A percentile compares a stretch with the other conserved stretches of the same genome.
Evolutionary conservation across 1,140 invertebrate species (phyloP).

Genomic region (Cheumatopsyche charites): DNA sequence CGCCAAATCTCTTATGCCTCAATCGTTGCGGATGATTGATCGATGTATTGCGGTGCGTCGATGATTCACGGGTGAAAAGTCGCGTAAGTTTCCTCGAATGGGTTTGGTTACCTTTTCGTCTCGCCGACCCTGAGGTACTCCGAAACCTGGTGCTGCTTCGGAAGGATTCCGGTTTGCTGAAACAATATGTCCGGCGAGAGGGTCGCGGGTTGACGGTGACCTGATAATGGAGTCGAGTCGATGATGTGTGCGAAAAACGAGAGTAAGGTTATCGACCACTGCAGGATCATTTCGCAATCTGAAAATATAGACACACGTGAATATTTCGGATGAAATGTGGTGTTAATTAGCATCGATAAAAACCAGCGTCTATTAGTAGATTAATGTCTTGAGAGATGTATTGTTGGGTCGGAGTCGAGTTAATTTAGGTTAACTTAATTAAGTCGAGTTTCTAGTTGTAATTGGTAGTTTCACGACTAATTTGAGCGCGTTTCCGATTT

Average conservation of each 20-base stretch:
- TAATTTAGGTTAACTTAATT: neutral
- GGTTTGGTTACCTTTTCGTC: slow-evolving; percentile 49
- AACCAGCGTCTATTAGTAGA: neutral
- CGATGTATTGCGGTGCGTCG: neutral
- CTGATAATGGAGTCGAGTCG: neutral
- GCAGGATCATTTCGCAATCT: slow-evolving; percentile 42
- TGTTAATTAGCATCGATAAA: slow-evolving; percentile 2
- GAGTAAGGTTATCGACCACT: slow-evolving; percentile 32
- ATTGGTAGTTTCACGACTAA: too few species aligned
- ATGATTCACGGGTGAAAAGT: too few species aligned
- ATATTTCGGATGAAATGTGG: neutral
- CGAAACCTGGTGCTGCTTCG: slow-evolving; percentile 51
- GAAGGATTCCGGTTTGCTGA: slow-evolving; percentile 45
- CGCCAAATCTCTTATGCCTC: neutral
- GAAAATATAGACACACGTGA: neutral
- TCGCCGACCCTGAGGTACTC: slow-evolving; percentile 49
- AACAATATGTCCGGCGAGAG: slow-evolving; percentile 34
- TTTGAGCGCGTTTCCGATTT: too few species aligned
- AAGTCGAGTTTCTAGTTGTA: too few species aligned
- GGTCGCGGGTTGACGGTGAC: slow-evolving; percentile 3
- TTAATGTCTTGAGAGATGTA: neutral
- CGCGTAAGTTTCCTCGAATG: too few species aligned
- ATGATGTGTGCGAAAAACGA: slow-evolving; percentile 16
- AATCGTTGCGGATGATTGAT: neutral
- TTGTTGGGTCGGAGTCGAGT: neutral